Base-by-base conservation (phyloP, 2,888 invertebrate species). In the Ypsolopha scabrella region DNA sequence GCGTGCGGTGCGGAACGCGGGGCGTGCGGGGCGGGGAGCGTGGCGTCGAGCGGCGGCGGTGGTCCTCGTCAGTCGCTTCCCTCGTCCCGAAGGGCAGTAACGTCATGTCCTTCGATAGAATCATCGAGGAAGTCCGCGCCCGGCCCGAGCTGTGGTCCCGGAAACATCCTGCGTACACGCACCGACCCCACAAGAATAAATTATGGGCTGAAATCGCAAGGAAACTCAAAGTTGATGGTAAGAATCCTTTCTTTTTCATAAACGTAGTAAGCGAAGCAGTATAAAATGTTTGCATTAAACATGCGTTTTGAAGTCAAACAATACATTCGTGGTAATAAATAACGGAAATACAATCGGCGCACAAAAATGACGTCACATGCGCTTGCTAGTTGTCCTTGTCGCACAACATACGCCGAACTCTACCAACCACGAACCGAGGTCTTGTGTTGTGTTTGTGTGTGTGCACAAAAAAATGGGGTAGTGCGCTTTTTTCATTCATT, bases 111-210 rank as follows among this genome's bases (percentile, higher is more conserved):
- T 53, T 56, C 51, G 55, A 57, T 49, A 58, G 58, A 0, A 56
- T 65, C 11, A 62, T 65, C 46, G 56, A 51, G 13, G 52, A 57
- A 43, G 61, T 65, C 41, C 57, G 57, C 11, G 37, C 41, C 6
- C 55, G 53, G 11, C 64, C 64, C 8, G 60, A 59, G 54, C 57
- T 65, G 33, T 65, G 63, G 63, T 53, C 52, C 39, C 44, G 47
- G 10, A n/a, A 57, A 7, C 58, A 63, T 51, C 57, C 60, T 6
- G 54, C 53, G 51, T 58, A 58, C 56, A 58, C 55, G 48, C 57
- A 59, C 52, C 56, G 61, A 8, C 43, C 50, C 33, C 52, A 54
- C 33, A 57, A 56, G 14, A 51, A 51, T 41, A 55, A 50, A 43
- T 57, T 60, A 7, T 66, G 64, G 64, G 44, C 36, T 24, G 35